Base-by-base conservation (phyloP, 1,140 invertebrate species). In the Pentalonia nigronervosa region DNA sequence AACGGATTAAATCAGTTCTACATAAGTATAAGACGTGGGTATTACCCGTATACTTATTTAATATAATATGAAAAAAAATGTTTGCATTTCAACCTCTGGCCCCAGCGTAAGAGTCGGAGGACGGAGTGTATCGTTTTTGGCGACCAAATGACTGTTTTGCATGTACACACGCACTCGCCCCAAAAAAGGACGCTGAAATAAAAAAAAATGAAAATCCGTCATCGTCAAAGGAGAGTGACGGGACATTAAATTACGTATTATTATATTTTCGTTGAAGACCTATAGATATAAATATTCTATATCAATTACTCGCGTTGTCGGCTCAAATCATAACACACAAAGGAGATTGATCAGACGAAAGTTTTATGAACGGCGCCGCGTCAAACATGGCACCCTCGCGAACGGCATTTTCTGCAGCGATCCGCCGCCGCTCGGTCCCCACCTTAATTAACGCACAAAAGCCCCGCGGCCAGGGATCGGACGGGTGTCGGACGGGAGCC, bases 281-380 rank as follows among this genome's bases (percentile, higher is more conserved):
- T 87, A 48, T 87, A 87, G 50, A 8, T 45, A 45, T 17, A 76
- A 6, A 76, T 91, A 25, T 41, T 23, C n/a, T 76, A n/a, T 47
- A 76, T 60, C 90, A 91, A 91, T 91, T 91, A 91, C 67, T 81
- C 45, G 67, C 60, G 90, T 81, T 81, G 90, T 91, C 90, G 90
- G 90, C 90, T 91, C 90, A 91, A 91, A 91, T 91, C 90, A 91
- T 83, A 91, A 83, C 67, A 11, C 90, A 91, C 90, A 91, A 91
- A 91, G 90, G 90, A 91, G 90, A 91, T 91, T 91, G 90, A 81
- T 91, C 90, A 91, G 90, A 81, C 60, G 90, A 91, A 91, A 81
- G 87, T 91, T 90, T 90, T 87, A 87, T 87, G 14, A 47, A 76
- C 67, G 9, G 45, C 45, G 41, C 17, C 83, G 89, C 23, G 34